Evolutionary conservation across 2,797 vertebrate genomes (phyloP).

Genomic region (Falco cherrug): DNA sequence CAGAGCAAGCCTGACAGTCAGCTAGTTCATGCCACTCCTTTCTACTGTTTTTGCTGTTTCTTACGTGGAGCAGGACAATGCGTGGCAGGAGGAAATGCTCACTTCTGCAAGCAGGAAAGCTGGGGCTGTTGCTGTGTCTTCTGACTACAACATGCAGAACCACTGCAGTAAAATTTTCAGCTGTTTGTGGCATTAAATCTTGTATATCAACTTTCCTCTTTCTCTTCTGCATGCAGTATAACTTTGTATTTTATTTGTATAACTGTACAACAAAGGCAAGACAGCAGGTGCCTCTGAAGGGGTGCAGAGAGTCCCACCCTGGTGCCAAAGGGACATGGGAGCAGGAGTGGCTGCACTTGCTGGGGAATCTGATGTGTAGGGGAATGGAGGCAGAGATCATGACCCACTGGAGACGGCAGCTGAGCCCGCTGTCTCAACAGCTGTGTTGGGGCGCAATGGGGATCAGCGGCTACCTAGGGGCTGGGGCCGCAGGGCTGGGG

Average conservation of each 20-base stretch:
- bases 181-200: accelerated
- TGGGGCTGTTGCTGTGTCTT: neutral
- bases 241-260: neutral
- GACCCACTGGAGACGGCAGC: neutral
- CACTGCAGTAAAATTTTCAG: neutral
- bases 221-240: neutral
- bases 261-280: neutral
- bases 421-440: neutral
- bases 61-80: accelerated
- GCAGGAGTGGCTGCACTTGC: neutral
- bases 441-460: accelerated
- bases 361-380: neutral
- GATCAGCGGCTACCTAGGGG: neutral
- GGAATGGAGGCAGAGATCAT: neutral
- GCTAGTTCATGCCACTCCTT: neutral
- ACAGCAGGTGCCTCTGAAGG: neutral
- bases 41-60: neutral
- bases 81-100: accelerated
- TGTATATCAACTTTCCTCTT: neutral
- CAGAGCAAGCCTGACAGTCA: neutral
- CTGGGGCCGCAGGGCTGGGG: accelerated
- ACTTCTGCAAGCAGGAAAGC: neutral
- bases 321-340: accelerated
- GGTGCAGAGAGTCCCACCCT: neutral
- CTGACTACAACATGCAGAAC: neutral